These are phyloP conservation scores for Dasypus novemcinctus DNA, from an alignment of 2,113 vertebrate genomes.

Conservation along the genomic window DNA sequence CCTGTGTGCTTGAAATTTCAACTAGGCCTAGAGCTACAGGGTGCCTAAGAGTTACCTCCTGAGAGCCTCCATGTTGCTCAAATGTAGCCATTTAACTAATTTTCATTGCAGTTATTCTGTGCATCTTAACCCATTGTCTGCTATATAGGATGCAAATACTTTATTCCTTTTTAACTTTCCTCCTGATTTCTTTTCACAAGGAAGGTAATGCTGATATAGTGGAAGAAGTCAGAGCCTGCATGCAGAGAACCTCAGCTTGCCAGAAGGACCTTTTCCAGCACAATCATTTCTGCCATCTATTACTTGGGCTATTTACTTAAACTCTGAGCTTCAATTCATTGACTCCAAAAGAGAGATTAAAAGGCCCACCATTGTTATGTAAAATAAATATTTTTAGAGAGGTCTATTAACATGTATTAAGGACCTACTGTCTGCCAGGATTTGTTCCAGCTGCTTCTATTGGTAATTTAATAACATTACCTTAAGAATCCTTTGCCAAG, in stretches of 20 bases:
- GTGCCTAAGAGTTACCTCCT: no score
- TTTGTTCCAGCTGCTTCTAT: neutral
- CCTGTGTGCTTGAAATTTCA: no score
- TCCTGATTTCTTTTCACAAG: neutral
- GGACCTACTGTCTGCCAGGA: neutral
- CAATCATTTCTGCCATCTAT: no score
- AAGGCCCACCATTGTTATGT: neutral
- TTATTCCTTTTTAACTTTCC: neutral
- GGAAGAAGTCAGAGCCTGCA: neutral
- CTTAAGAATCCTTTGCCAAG: neutral
- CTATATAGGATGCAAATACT: neutral
- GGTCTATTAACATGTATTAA: neutral
- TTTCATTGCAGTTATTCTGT: neutral
- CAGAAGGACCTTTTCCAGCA: neutral
- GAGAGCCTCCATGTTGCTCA: no score
- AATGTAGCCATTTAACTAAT: neutral
- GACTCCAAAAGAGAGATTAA: neutral
- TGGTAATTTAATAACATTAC: neutral
- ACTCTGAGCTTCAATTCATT: neutral
- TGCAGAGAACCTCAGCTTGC: rapidly evolving
- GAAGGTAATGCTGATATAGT: neutral
- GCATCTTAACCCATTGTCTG: neutral
- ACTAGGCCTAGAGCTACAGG: no score
- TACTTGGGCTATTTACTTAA: neutral
- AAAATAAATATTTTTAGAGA: constrained; percentile 10